Percentiles rank a stretch among this genome's conserved stretches.
Evolutionary conservation across 2,888 invertebrate genomes (phyloP).

Genomic region (Blastobasis lacticolella): DNA sequence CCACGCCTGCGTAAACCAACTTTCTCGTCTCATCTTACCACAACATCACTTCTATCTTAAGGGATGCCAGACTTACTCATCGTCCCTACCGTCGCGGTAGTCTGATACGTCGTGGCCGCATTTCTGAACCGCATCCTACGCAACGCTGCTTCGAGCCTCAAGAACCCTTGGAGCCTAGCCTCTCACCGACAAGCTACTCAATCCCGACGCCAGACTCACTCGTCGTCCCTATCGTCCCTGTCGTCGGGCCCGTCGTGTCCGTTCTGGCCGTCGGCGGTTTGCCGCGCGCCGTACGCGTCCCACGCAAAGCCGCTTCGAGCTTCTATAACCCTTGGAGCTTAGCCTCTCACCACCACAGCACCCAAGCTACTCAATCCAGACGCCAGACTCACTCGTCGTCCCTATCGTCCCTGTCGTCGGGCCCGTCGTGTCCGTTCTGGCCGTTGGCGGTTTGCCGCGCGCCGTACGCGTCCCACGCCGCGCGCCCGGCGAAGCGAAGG

Average conservation of each 20-base stretch:
- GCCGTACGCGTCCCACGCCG: conserved; percentile 50
- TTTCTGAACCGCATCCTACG: conserved; percentile 54
- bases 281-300: conserved; percentile 44
- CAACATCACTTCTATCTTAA: too few species aligned
- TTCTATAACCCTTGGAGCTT: conserved; percentile 87
- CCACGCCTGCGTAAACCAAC: too few species aligned
- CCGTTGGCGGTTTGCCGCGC: conserved; percentile 38
- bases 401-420: conserved; percentile 29
- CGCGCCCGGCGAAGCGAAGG: conserved; percentile 61
- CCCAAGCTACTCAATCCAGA: too few species aligned
- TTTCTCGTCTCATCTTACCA: too few species aligned
- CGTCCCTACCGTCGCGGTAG: conserved; percentile 23
- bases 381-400: conserved; percentile 18
- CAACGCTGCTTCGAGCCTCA: conserved; percentile 79
- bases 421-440: conserved; percentile 26
- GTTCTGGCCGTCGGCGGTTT: too few species aligned
- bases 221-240: conserved; percentile 20
- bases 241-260: conserved; percentile 46
- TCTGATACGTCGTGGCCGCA: too few species aligned
- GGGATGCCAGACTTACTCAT: conserved; percentile 22
- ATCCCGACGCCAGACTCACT: too few species aligned
- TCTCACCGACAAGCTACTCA: too few species aligned
- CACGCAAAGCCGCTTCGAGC: conserved; percentile 74
- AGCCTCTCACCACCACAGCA: conserved; percentile 71
- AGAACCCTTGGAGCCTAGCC: conserved; percentile 84